Evolutionary conservation across 2,888 invertebrate species (phyloP).

Genomic region (Nezara viridula): DNA sequence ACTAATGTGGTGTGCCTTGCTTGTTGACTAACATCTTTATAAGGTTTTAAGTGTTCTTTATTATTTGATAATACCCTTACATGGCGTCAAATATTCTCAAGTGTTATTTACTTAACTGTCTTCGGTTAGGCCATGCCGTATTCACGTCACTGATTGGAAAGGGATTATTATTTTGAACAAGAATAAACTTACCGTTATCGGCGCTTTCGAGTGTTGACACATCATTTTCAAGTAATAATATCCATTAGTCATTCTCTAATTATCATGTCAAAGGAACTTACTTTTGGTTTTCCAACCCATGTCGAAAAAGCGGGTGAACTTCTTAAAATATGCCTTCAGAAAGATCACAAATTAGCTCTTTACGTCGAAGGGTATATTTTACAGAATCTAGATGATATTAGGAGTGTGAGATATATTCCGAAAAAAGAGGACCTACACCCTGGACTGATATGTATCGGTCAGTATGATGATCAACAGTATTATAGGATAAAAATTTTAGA

Average conservation of each 20-base stretch:
- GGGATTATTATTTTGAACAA: neutral
- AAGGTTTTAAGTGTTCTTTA: neutral
- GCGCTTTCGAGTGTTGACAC: neutral
- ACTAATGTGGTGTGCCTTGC: constrained; percentile 13
- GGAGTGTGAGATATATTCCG: constrained; percentile 27
- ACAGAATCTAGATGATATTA: constrained; percentile 22
- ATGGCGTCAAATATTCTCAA: neutral
- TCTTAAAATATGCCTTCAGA: constrained; percentile 81
- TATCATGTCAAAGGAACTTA: constrained; percentile 26
- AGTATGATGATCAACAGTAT: constrained; percentile 55
- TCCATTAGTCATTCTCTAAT: neutral
- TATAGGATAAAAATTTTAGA: constrained; percentile 54
- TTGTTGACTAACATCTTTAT: constrained; percentile 5
- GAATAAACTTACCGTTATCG: neutral
- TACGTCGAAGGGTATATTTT: constrained; percentile 55
- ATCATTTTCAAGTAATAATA: neutral
- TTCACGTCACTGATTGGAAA: constrained; percentile 32
- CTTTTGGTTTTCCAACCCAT: constrained; percentile 70
- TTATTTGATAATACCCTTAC: neutral
- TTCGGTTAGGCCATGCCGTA: neutral
- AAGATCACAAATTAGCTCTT: constrained; percentile 68
- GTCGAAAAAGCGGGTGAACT: constrained; percentile 79
- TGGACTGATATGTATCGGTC: constrained; percentile 44
- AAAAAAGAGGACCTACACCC: constrained; percentile 49
- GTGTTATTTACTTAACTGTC: constrained; percentile 6